Evolutionary conservation across 2,113 vertebrate species (phyloP).

Genomic region (Phylloscopus whistleri): DNA sequence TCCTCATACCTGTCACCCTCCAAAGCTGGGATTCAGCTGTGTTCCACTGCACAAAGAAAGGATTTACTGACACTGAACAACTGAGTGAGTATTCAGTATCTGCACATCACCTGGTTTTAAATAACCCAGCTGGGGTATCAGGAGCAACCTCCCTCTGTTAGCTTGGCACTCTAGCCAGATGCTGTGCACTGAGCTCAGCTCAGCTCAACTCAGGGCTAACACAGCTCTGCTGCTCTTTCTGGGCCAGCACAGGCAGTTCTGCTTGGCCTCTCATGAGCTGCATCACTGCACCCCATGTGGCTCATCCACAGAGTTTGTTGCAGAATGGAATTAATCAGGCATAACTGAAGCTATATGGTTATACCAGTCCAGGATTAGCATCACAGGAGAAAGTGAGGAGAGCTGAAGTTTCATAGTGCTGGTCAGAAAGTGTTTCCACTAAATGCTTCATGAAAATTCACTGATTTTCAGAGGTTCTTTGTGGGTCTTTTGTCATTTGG

Average conservation of each 20-base stretch:
- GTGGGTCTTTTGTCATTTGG: accelerated
- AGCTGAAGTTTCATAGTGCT: not conserved
- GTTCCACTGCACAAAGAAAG: not conserved
- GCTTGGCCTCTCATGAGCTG: not conserved
- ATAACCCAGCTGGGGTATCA: not conserved
- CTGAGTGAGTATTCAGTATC: not conserved
- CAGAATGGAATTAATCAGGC: not conserved
- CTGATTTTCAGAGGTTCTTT: not conserved
- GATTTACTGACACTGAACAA: not conserved
- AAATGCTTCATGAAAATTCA: not conserved
- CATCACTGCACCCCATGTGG: accelerated
- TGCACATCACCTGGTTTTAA: not conserved
- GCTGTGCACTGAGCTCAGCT: accelerated
- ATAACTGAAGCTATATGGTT: not conserved
- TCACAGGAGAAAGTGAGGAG: not conserved
- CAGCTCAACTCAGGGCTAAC: not conserved
- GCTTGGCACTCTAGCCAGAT: not conserved
- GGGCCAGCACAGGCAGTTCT: not conserved
- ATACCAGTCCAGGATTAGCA: not conserved
- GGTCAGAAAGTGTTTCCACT: not conserved
- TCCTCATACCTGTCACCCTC: not conserved
- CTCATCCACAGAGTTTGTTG: not conserved
- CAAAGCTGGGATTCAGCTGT: not conserved
- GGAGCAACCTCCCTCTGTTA: not conserved
- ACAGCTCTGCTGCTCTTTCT: not conserved